A percentile compares a stretch with the other conserved stretches of the same genome.
phyloP scores from a whole-genome alignment of 2,888 invertebrate genomes.

The Macaria liturata region DNA sequence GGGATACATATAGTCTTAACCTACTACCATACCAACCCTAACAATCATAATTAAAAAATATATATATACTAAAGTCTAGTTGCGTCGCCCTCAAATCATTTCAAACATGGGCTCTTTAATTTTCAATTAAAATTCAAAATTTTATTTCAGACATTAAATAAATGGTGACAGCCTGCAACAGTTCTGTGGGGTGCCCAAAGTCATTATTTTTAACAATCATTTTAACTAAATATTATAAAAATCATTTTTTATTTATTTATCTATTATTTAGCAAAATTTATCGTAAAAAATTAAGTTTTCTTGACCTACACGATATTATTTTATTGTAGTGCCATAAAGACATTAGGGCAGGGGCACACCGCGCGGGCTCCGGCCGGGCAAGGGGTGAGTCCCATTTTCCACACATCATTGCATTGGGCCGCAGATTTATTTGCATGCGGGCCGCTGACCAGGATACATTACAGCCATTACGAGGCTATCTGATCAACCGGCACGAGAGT shows the following conservation, averaged over 20 bases:
- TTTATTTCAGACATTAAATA: slow-evolving; percentile 37
- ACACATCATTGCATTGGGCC: slow-evolving; percentile 83
- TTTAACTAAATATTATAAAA: background rate
- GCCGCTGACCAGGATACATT: slow-evolving; percentile 84
- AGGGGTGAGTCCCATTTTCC: slow-evolving; percentile 79
- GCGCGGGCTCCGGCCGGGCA: slow-evolving; percentile 49
- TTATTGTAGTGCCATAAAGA: slow-evolving; percentile 40
- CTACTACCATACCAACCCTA: no score
- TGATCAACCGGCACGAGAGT: slow-evolving; percentile 81
- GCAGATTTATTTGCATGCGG: slow-evolving; percentile 84
- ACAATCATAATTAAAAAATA: no score
- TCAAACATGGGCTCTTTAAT: slow-evolving; percentile 28
- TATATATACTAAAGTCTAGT: background rate
- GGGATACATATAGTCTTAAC: no score
- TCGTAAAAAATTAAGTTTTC: background rate
- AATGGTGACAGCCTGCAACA: slow-evolving; percentile 17
- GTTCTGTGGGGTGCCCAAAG: slow-evolving; percentile 26
- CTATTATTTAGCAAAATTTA: no score
- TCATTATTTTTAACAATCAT: slow-evolving; percentile 14
- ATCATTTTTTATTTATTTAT: no score
- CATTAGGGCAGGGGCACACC: slow-evolving; percentile 43
- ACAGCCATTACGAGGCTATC: slow-evolving; percentile 80
- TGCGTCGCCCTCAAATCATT: background rate
- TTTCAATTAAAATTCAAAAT: slow-evolving; percentile 37
- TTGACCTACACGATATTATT: slow-evolving; percentile 32